Percentiles rank a stretch among this genome's conserved stretches.
Conservation (phyloP, 1,140 invertebrate genomes). For the Drosophila triauraria region DNA sequence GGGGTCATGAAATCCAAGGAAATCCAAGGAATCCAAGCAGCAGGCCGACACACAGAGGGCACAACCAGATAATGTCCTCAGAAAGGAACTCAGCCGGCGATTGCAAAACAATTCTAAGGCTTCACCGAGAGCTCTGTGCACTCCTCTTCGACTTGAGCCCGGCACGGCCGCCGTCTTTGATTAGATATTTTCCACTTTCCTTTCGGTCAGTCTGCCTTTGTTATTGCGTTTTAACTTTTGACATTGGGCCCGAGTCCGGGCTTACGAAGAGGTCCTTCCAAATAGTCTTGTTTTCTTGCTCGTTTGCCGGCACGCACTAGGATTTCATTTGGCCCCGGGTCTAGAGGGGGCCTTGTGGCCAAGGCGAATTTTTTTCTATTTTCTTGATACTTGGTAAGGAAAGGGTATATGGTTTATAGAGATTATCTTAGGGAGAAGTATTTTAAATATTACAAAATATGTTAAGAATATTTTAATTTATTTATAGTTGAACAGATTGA, state of each 20-base stretch:
- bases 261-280: constrained; percentile 29
- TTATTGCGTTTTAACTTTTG: constrained; percentile 67
- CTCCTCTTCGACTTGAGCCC: constrained; percentile 39
- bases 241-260: constrained; percentile 62
- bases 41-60: constrained; percentile 8
- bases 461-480: too few relatives aligned
- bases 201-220: constrained; percentile 41
- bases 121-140: constrained; percentile 53
- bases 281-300: constrained; percentile 52
- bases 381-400: not conserved
- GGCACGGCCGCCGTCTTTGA: constrained; percentile 55
- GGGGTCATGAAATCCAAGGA: constrained; percentile 19
- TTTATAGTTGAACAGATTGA: not conserved
- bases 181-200: constrained; percentile 79
- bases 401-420: not conserved
- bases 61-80: constrained; percentile 46
- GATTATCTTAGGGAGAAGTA: not conserved
- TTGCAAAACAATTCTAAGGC: constrained; percentile 73
- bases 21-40: constrained; percentile 11
- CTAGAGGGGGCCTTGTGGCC: constrained; percentile 19
- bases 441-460: not conserved
- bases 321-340: constrained; percentile 43
- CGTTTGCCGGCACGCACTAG: constrained; percentile 59
- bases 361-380: constrained; percentile 17
- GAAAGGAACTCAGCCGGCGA: constrained; percentile 42